Conservation (phyloP, 1,140 invertebrate genomes). For the Zeugodacus cucurbitae region DNA sequence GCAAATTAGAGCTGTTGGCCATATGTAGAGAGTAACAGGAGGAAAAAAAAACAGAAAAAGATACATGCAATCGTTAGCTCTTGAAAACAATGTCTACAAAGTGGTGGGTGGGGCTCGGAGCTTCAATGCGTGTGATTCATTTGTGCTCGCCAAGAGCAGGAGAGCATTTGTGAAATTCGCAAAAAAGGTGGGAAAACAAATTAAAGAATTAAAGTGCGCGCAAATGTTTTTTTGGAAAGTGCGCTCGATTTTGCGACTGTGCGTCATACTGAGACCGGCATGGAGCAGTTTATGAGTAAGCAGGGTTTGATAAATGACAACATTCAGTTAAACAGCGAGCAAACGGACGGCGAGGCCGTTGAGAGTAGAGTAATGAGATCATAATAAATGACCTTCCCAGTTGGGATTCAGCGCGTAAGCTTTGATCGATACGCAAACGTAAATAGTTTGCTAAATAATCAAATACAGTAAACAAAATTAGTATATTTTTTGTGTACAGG, state of each 20-base stretch:
- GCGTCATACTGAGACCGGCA: constrained; percentile 20
- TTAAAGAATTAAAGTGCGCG: not conserved
- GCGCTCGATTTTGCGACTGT: not conserved
- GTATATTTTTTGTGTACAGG: no score
- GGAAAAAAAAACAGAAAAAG: not conserved
- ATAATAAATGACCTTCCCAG: not conserved
- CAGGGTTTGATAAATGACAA: not conserved
- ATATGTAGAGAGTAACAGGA: not conserved
- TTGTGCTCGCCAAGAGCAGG: not conserved
- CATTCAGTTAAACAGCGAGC: not conserved
- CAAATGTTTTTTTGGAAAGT: not conserved
- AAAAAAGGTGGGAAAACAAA: not conserved
- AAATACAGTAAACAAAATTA: no score
- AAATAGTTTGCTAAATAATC: no score
- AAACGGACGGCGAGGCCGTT: not conserved
- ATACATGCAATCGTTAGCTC: not conserved
- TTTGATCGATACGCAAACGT: not conserved
- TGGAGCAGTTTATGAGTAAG: not conserved
- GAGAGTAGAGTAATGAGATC: not conserved
- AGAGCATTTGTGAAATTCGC: not conserved
- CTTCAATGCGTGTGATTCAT: not conserved
- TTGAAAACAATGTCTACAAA: not conserved
- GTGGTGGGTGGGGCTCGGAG: not conserved
- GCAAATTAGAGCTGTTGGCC: not conserved
- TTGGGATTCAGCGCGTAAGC: not conserved